These are phyloP conservation scores for Enteromius unitaeniatus DNA, from an alignment of 2,797 vertebrate species.

Conservation along the genomic window DNA sequence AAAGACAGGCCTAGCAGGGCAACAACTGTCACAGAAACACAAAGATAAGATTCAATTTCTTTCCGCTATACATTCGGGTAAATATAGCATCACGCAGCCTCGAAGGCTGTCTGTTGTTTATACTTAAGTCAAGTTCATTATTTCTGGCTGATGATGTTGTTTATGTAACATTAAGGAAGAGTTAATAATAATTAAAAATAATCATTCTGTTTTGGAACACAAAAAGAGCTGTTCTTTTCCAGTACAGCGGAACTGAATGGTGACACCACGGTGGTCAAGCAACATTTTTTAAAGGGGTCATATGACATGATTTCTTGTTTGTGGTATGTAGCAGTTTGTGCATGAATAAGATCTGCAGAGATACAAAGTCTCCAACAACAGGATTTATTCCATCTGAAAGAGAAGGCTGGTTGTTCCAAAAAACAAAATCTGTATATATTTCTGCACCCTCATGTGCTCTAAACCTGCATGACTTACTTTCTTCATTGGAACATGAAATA, in stretches of 20 bases:
- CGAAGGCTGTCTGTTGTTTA: background rate
- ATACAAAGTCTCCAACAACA: too few species aligned
- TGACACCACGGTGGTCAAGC: background rate
- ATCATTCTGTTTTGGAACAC: background rate
- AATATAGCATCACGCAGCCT: conserved; percentile 59
- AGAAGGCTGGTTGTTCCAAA: too few species aligned
- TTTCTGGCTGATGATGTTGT: background rate
- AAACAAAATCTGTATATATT: background rate
- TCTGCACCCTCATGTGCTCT: background rate
- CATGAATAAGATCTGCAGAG: too few species aligned
- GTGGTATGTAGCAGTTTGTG: too few species aligned
- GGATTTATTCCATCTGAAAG: too few species aligned
- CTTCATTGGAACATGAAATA: background rate
- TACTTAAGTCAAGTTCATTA: background rate
- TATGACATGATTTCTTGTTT: too few species aligned
- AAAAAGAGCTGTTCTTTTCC: background rate
- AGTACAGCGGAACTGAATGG: background rate
- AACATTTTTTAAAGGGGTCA: too few species aligned
- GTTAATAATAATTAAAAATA: background rate
- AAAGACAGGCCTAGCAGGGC: conserved; percentile 76
- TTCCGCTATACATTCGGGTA: conserved; percentile 9
- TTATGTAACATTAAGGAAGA: background rate
- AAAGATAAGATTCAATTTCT: conserved; percentile 69
- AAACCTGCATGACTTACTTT: background rate
- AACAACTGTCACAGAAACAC: conserved; percentile 72